Evolutionary conservation across 2,797 vertebrate species (phyloP).

Genomic region (Thalassophryne amazonica): DNA sequence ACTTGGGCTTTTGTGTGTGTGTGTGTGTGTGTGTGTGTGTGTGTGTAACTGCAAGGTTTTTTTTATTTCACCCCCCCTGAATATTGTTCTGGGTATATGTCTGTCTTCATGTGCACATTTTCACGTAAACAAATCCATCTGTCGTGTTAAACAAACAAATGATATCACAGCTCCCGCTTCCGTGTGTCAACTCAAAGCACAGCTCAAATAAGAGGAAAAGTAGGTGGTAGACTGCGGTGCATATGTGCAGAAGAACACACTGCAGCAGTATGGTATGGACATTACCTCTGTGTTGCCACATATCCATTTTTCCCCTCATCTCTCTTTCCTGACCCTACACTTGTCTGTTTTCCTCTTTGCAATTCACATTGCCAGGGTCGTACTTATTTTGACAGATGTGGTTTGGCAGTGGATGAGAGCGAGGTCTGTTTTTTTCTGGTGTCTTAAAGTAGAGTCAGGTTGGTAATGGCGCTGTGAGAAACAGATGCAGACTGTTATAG

Average conservation of each 20-base stretch:
- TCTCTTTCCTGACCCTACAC: slow-evolving; percentile 28
- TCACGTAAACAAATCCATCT: not conserved
- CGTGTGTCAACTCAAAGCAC: not conserved
- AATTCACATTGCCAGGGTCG: slow-evolving; percentile 51
- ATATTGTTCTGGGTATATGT: not conserved
- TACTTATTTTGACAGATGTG: slow-evolving; percentile 67
- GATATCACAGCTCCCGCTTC: not conserved
- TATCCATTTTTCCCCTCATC: slow-evolving; percentile 24
- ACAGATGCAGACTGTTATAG: slow-evolving; percentile 70
- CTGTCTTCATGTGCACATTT: not conserved
- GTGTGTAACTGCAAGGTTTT: too few relatives aligned
- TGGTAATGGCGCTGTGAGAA: slow-evolving; percentile 65
- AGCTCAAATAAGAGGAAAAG: not conserved
- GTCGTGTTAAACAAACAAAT: slow-evolving; percentile 5
- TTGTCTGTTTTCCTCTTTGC: slow-evolving; percentile 42
- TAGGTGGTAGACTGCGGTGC: not conserved
- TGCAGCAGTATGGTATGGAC: slow-evolving; percentile 2
- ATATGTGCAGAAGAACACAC: slow-evolving; percentile 11
- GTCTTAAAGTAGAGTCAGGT: slow-evolving; percentile 65
- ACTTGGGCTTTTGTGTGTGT: not conserved
- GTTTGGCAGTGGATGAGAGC: slow-evolving; percentile 64
- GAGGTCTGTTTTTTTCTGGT: slow-evolving; percentile 54
- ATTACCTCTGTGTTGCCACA: slow-evolving; percentile 39
- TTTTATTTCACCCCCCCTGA: too few relatives aligned
- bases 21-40: not conserved